These are phyloP conservation scores for Pegoplata infirma DNA, from an alignment of 2,888 invertebrate genomes.

Conservation along the genomic window DNA sequence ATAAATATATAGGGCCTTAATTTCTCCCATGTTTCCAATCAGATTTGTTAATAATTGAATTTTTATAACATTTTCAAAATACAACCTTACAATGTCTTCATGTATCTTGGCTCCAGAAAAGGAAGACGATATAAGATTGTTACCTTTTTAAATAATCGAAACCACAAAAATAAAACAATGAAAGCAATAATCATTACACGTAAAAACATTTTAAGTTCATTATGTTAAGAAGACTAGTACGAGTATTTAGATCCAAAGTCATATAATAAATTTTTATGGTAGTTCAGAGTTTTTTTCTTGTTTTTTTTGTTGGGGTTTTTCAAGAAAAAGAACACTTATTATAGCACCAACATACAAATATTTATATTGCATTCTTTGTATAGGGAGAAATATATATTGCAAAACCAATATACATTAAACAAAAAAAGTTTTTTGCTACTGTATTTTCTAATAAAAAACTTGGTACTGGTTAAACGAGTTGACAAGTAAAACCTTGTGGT, in stretches of 20 bases:
- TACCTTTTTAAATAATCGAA: conserved; percentile 28
- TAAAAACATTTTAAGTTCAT: conserved; percentile 36
- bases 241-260: not conserved
- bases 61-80: conserved; percentile 46
- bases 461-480: not conserved
- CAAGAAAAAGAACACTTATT: not conserved
- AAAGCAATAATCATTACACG: conserved; percentile 23
- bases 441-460: not conserved
- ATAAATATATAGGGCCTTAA: conserved; percentile 23
- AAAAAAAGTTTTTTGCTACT: not conserved
- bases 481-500: no score
- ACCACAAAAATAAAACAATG: conserved; percentile 14
- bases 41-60: conserved; percentile 57
- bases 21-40: conserved; percentile 50
- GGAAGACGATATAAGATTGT: conserved; percentile 32
- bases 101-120: not conserved
- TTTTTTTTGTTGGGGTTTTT: not conserved
- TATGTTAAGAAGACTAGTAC: conserved; percentile 5
- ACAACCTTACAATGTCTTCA: no score
- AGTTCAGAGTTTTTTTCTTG: conserved; percentile 11
- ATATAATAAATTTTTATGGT: conserved; percentile 45
- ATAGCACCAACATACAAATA: conserved; percentile 16
- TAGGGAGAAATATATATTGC: not conserved
- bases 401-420: conserved; percentile 15
- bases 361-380: not conserved